phyloP scores from a whole-genome alignment of 2,888 invertebrate species.

The Panopea generosa region DNA sequence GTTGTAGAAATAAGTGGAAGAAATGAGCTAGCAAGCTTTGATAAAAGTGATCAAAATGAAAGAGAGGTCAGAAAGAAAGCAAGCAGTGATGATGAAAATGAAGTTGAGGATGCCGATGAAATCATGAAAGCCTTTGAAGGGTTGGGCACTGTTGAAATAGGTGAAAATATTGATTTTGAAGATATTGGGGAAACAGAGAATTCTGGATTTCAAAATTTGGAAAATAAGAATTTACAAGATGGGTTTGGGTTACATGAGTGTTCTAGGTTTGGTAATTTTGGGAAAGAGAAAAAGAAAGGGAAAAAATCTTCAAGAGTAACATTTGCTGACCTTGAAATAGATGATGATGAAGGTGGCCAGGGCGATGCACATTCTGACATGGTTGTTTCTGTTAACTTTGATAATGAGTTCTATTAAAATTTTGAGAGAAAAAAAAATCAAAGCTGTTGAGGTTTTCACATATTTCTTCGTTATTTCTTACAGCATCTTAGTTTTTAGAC shows the following conservation, averaged over 20 bases:
- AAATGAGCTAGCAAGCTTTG: no score
- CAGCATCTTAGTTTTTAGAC: no score
- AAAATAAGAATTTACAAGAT: no score
- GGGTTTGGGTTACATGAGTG: no score
- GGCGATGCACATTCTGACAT: constrained; percentile 23
- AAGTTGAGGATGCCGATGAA: constrained; percentile 16
- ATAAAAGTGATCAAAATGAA: constrained; percentile 8
- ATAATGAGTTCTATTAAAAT: constrained; percentile 23
- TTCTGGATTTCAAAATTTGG: no score
- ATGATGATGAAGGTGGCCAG: constrained; percentile 6
- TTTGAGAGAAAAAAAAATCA: no score
- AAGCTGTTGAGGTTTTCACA: no score
- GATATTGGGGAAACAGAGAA: constrained; percentile 6
- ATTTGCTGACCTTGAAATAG: constrained; percentile 39
- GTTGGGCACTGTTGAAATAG: not conserved
- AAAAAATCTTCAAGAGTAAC: constrained; percentile 42
- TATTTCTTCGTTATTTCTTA: no score
- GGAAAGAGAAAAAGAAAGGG: constrained; percentile 44
- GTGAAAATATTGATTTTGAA: constrained; percentile 22
- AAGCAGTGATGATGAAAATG: constrained; percentile 3
- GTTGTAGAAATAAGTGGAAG: no score
- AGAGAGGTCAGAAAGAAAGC: constrained; percentile 7
- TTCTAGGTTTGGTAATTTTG: constrained; percentile 3
- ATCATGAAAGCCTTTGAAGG: no score
- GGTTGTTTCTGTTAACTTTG: constrained; percentile 36